Evolutionary conservation across 2,797 vertebrate genomes (phyloP), one percentile per base, ranked within the genome.

Genomic region (Gallinago solitaria): DNA sequence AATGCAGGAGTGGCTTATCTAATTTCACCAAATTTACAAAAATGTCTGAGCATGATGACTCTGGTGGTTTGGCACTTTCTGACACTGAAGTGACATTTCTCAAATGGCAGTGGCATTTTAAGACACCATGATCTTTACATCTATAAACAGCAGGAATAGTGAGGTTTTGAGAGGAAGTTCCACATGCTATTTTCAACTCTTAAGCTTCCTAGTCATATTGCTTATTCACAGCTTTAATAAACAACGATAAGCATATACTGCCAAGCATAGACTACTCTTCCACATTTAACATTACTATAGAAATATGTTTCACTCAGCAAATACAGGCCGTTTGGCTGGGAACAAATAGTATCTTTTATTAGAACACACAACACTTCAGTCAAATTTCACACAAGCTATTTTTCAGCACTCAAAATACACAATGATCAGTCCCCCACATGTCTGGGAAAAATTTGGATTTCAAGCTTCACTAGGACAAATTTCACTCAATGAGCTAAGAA

Each of bases 141-240:
- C 70, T 76, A 64, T 30, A 65, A 87, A 86, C 27, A 89, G 43
- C 61, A 83, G 60, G 39, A 81, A 83, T 30, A 88, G 16, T 41
- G 87, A 71, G 80, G 89, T 93, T 96, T 83, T 63, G 69, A 88
- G 54, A 93, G 94, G 92, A 96, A 96, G 69, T 54, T 86, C 16
- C 24, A 81, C n/a, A 51, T 35, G 51, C 77, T 95, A 86, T 94
- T 96, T 96, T 84, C 83, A 89, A 70, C 69, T 93, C 76, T 20
- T 70, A 67, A 18, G 47, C 51, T 93, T 93, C 90, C 81, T 59
- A 90, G 67, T 59, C 79, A 87, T 78, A 75, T n/a, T 75, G 87
- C 85, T 94, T 92, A 90, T 70, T 95, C 85, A 95, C 63, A 90
- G 91, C 59, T 91, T 81, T 70, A 87, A 73, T 78, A 94, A 91